These are phyloP conservation scores for Apogon talboti DNA, from an alignment of 2,797 vertebrate genomes.

Conservation along the genomic window DNA sequence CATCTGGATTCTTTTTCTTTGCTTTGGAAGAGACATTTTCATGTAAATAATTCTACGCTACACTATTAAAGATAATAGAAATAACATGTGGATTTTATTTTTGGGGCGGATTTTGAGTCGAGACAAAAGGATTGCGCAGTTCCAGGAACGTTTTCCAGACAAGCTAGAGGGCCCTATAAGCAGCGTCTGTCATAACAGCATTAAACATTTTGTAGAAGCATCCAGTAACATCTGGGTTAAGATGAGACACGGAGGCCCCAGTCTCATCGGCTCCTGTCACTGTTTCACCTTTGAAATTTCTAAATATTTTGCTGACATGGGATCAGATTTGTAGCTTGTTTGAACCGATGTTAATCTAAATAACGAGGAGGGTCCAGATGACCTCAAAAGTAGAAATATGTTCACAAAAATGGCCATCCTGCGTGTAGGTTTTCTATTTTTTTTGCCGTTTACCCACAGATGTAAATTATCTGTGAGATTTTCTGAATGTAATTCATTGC, in stretches of 20 bases:
- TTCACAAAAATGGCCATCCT: no score
- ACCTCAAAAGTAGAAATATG: no score
- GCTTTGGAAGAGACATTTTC: constrained; percentile 46
- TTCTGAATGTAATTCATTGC: constrained; percentile 45
- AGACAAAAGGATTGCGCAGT: constrained; percentile 55
- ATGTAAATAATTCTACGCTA: constrained; percentile 57
- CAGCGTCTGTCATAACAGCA: constrained; percentile 64
- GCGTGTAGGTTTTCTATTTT: background rate
- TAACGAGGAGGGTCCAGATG: background rate
- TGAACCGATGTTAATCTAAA: constrained; percentile 15
- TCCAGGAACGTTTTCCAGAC: constrained; percentile 62
- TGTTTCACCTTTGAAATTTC: constrained; percentile 20
- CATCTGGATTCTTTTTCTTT: constrained; percentile 50
- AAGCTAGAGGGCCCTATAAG: constrained; percentile 53
- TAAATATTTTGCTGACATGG: constrained; percentile 33
- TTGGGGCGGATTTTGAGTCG: constrained; percentile 42
- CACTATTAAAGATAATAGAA: constrained; percentile 62
- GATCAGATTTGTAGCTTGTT: constrained; percentile 40
- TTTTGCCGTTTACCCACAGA: constrained; percentile 15
- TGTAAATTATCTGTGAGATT: constrained; percentile 34
- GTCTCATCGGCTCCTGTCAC: constrained; percentile 40
- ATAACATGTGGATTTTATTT: constrained; percentile 71
- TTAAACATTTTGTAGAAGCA: constrained; percentile 53
- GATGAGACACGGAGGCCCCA: constrained; percentile 33
- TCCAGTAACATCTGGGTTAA: constrained; percentile 62